These are phyloP conservation scores for Colostygia pectinataria DNA, from an alignment of 2,888 invertebrate genomes.

Conservation along the genomic window DNA sequence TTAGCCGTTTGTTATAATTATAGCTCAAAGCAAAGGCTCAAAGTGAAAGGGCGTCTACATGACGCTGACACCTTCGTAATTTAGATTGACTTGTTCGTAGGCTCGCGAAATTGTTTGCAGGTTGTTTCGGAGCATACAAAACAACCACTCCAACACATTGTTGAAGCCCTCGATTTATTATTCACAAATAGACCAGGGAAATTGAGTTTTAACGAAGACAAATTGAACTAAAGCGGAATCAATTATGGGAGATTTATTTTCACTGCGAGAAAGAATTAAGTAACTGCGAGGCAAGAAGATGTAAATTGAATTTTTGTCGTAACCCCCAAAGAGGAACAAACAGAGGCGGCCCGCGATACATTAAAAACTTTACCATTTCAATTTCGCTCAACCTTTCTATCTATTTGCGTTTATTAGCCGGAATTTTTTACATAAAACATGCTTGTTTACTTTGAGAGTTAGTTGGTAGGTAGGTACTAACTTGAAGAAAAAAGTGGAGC, in stretches of 20 bases:
- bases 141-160: slow-evolving; percentile 61
- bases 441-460: slow-evolving; percentile 18
- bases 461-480: neutral
- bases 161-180: slow-evolving; percentile 76
- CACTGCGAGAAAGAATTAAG: slow-evolving; percentile 75
- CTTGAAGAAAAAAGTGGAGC: too few relatives aligned
- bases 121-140: slow-evolving; percentile 54
- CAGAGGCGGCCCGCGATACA: slow-evolving; percentile 47
- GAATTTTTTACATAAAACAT: slow-evolving; percentile 25
- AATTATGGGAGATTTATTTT: slow-evolving; percentile 80
- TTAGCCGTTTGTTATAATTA: too few relatives aligned
- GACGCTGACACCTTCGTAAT: slow-evolving; percentile 47
- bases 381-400: slow-evolving; percentile 45
- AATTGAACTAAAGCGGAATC: slow-evolving; percentile 81
- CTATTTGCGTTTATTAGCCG: slow-evolving; percentile 32
- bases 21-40: neutral
- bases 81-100: slow-evolving; percentile 70
- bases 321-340: slow-evolving; percentile 53
- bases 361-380: slow-evolving; percentile 51
- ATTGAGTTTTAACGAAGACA: slow-evolving; percentile 82
- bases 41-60: slow-evolving; percentile 19
- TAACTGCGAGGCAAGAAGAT: slow-evolving; percentile 71
- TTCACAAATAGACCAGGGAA: slow-evolving; percentile 79
- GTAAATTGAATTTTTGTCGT: slow-evolving; percentile 77
- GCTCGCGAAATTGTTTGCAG: slow-evolving; percentile 53